These are phyloP conservation scores for Probosciger aterrimus DNA, from an alignment of 2,113 vertebrate species.

Conservation along the genomic window DNA sequence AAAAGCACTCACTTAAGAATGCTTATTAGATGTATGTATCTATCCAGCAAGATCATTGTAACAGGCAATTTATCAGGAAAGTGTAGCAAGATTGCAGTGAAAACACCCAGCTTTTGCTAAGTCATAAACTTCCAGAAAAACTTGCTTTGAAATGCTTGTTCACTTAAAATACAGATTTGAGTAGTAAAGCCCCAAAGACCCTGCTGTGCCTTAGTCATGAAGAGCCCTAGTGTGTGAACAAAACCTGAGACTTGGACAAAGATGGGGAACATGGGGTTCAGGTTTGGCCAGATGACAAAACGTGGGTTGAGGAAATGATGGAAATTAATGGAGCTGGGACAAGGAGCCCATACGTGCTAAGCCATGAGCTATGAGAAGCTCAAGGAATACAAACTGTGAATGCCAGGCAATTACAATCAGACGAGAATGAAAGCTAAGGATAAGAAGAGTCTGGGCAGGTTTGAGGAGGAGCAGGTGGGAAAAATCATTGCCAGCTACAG, in stretches of 20 bases:
- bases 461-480: not conserved
- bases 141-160: not conserved
- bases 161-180: not conserved
- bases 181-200: not conserved
- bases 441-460: not conserved
- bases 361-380: not conserved
- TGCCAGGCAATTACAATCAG: not conserved
- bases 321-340: not conserved
- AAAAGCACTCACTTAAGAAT: not conserved
- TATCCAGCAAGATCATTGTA: not conserved
- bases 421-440: not conserved
- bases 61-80: not conserved
- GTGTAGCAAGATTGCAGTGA: not conserved
- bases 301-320: fast-evolving
- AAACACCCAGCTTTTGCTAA: not conserved
- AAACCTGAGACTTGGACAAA: not conserved
- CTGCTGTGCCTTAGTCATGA: not conserved
- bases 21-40: not conserved
- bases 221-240: not conserved
- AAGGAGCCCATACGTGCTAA: not conserved
- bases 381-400: not conserved
- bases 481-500: not conserved
- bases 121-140: not conserved
- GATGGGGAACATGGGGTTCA: not conserved
- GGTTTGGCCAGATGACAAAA: fast-evolving